Conservation (phyloP, 2,888 invertebrate species). For the Watsonalla binaria region DNA sequence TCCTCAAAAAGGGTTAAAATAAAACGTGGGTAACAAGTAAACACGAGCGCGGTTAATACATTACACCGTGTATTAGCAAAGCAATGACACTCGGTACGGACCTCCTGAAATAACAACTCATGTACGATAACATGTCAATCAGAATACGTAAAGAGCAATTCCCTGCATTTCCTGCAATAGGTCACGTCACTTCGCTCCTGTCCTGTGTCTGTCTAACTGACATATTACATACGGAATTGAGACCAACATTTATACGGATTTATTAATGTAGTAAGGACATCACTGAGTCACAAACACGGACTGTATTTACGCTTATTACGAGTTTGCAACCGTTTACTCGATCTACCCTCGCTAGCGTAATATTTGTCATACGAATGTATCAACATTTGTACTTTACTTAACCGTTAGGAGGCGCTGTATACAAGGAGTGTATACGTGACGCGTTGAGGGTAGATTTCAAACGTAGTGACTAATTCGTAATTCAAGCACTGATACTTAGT, state of each 20-base stretch:
- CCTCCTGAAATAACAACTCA: constrained; percentile 10
- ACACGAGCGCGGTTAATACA: not conserved
- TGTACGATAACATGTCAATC: constrained; percentile 11
- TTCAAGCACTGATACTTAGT: too few species aligned
- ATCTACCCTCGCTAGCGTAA: too few species aligned
- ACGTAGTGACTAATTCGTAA: too few species aligned
- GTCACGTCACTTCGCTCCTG: constrained; percentile 10
- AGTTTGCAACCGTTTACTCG: too few species aligned
- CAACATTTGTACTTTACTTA: too few species aligned
- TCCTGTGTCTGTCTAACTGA: constrained; percentile 9
- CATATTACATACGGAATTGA: constrained; percentile 3
- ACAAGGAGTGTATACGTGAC: too few species aligned
- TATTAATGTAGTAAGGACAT: not conserved
- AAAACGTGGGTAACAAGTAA: constrained; percentile 2
- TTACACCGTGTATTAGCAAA: not conserved
- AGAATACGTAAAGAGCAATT: constrained; percentile 13
- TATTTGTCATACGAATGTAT: too few species aligned
- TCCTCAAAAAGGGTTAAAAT: constrained; percentile 2
- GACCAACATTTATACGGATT: constrained; percentile 6
- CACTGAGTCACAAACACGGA: too few species aligned
- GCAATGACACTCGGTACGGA: not conserved
- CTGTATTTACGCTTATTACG: too few species aligned
- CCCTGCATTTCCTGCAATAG: constrained; percentile 9
- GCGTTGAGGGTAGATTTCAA: too few species aligned
- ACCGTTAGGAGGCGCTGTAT: too few species aligned